These are phyloP conservation scores for Nasonia oneida DNA, from an alignment of 2,888 invertebrate species.

Conservation along the genomic window DNA sequence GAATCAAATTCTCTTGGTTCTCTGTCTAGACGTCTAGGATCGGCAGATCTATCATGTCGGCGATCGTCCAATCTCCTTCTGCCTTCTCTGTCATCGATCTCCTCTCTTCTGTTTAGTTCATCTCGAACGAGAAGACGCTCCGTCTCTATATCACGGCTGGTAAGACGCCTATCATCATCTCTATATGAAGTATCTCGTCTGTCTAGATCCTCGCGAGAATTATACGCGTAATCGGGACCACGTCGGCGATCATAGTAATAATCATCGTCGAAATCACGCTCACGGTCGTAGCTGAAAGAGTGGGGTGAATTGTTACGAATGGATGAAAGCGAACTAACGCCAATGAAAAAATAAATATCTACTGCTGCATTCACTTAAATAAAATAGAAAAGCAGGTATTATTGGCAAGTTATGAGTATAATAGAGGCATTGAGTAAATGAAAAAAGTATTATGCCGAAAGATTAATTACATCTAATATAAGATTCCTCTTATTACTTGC, in stretches of 20 bases:
- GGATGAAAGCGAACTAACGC: not conserved
- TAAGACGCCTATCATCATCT: slow-evolving; percentile 75
- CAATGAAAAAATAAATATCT: slow-evolving; percentile 46
- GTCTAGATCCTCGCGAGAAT: slow-evolving; percentile 75
- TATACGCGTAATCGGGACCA: slow-evolving; percentile 72
- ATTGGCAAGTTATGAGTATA: not conserved
- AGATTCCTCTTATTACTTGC: slow-evolving; percentile 12
- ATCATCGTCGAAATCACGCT: slow-evolving; percentile 76
- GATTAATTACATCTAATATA: not conserved
- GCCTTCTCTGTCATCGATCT: slow-evolving; percentile 72
- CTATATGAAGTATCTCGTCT: slow-evolving; percentile 73
- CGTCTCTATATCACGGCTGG: slow-evolving; percentile 73
- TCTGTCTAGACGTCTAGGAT: slow-evolving; percentile 70
- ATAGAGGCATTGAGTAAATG: not conserved
- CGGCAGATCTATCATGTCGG: slow-evolving; percentile 69
- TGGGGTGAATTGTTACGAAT: slow-evolving; percentile 30
- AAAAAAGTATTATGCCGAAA: not conserved
- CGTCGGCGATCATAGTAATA: slow-evolving; percentile 77
- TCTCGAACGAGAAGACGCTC: slow-evolving; percentile 69
- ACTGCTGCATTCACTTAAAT: slow-evolving; percentile 16
- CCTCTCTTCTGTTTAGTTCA: slow-evolving; percentile 74
- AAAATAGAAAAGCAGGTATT: slow-evolving; percentile 21
- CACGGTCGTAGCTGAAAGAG: slow-evolving; percentile 73
- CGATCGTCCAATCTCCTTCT: slow-evolving; percentile 72
- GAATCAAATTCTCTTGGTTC: slow-evolving; percentile 72